Percentiles rank a stretch among this genome's conserved stretches.
Evolutionary conservation across 2,113 vertebrate species (phyloP).

Genomic region (Pagrus major): DNA sequence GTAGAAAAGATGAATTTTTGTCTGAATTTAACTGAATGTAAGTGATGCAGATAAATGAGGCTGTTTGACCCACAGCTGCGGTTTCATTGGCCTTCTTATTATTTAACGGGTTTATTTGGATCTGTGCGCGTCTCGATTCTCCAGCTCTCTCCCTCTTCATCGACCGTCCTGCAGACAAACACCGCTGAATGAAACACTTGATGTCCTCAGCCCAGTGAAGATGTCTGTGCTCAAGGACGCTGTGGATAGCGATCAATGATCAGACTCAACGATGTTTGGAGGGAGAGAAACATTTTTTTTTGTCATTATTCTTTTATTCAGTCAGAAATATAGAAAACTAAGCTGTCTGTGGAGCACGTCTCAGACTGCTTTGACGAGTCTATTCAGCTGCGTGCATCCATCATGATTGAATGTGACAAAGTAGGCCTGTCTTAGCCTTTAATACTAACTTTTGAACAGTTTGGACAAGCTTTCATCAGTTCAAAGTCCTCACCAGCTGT

Average conservation of each 20-base stretch:
- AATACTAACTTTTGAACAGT: slow-evolving; percentile 15
- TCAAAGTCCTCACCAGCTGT: not conserved
- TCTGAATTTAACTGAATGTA: not conserved
- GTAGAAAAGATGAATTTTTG: not conserved
- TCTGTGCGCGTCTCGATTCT: not conserved
- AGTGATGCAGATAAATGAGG: not conserved
- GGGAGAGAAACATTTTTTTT: not conserved
- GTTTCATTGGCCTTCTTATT: slow-evolving; percentile 2
- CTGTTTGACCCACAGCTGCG: not conserved
- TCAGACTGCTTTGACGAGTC: slow-evolving; percentile 8
- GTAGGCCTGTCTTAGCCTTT: not conserved
- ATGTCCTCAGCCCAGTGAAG: slow-evolving; percentile 39
- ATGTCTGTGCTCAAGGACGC: slow-evolving; percentile 68
- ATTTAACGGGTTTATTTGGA: slow-evolving; percentile 13
- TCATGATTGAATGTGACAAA: slow-evolving; percentile 18
- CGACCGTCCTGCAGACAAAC: slow-evolving; percentile 29
- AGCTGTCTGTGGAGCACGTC: not conserved
- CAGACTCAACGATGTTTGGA: slow-evolving; percentile 27
- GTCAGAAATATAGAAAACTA: slow-evolving; percentile 28
- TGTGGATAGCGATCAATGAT: slow-evolving; percentile 41
- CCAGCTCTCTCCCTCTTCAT: not conserved
- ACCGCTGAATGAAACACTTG: slow-evolving; percentile 43
- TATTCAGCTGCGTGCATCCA: slow-evolving; percentile 23
- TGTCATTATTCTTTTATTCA: slow-evolving; percentile 1
- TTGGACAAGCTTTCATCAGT: not conserved